Base-by-base conservation (phyloP, 2,797 vertebrate genomes). In the Spatula versicolor region DNA sequence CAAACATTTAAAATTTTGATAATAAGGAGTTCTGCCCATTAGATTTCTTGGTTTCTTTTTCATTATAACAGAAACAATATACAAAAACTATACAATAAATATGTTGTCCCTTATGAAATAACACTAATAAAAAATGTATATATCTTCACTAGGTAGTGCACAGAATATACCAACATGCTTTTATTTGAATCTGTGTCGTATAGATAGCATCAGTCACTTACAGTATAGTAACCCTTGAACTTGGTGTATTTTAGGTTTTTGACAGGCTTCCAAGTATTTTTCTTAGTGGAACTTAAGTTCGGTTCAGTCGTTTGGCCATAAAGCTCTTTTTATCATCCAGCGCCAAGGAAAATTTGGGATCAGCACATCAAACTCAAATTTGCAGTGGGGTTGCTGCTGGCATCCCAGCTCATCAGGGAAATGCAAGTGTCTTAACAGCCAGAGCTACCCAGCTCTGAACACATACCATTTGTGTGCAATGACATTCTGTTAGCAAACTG, bases 401-500 rank as follows among this genome's bases (percentile, higher is more conserved):
- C 46, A 56, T 64, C 58, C 67, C 7, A 6, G 33, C 66, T 60
- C 39, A 50, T 46, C 3, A 7, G 56, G 87, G 77, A 41, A 83
- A 64, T 1, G 7, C 1, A 18, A 21, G 71, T 33, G 75, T 88
- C 85, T 79, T 60, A 86, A 64, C 63, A 71, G 77, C 83, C 64
- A 75, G 6, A 39, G 86, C 18, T 2, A 69, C 37, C 73, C 78
- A 18, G 12, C 63, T 66, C 81, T 16, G 64, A 91, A 59, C 43
- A 80, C 82, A 39, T 0, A 3, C 69, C 63, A 59, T 79, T 93
- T 50, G 41, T 7, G 67, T 58, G 55, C 90, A 67, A 33, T 48
- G 91, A 91, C 92, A 80, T 84, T 91, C 93, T 96, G 88, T 89
- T 88, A 96, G 91, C 64, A 95, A 89, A 95, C 45, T 82, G 80